Evolutionary conservation across 2,888 invertebrate species (phyloP), one percentile per base, ranked within the genome.

Genomic region (Stenurella melanura): DNA sequence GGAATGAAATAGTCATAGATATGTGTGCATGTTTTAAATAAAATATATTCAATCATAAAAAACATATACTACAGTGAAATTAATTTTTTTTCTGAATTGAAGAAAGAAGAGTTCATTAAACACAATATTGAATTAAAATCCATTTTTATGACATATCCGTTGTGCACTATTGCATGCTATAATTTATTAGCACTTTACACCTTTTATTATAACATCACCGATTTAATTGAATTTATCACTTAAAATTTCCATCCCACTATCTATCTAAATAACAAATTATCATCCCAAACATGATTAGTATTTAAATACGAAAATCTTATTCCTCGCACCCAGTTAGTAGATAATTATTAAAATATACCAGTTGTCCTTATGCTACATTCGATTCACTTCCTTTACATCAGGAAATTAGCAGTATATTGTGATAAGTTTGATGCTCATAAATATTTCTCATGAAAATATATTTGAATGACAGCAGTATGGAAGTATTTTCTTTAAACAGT

Each of bases 211-310:
- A 42, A n/a, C n/a, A 61, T 61, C 15, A 21, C 26, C 58, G 12
- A 21, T 21, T 15, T 30, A 26, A 61, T 61, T 30, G 15, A n/a
- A 15, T 26, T 19, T 61, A 61, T 21, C n/a, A 50, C 6, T 50
- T n/a, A 12, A n/a, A 50, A 50, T 50, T 50, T 50, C 50, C 50
- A 50, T 50, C 12, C 6, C 7, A 17, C 6, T 61, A n/a, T 12
- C n/a, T 4, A 61, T 61, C 60, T 61, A 26, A 42, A 61, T 71
- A 50, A 50, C 71, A 54, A 63, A 71, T 63, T 9, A 26, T 61
- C 71, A 50, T 60, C 71, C 26, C 60, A 69, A 67, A 56, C 69
- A 69, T 19, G 26, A 56, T 57, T n/a, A n/a, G 50, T 50, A 50
- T 50, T 57, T 38, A 57, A 50, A 18, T 12, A 30, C 12, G 7